Evolutionary conservation across 2,888 invertebrate species (phyloP).

Genomic region (Phaedon cochleariae): DNA sequence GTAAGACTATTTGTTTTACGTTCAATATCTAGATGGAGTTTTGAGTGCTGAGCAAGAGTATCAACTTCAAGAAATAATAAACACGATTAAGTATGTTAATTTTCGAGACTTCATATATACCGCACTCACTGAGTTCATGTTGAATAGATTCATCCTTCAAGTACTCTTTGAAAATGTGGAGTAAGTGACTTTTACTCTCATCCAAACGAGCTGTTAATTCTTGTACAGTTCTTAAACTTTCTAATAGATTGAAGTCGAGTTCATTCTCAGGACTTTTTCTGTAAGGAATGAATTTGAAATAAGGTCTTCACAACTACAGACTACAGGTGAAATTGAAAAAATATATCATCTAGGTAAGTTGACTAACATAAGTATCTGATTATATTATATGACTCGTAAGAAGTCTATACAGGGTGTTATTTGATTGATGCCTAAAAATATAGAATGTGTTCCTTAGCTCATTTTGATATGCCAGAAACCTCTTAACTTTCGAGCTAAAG

Average conservation of each 20-base stretch:
- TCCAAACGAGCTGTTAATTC: conserved; percentile 42
- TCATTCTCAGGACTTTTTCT: conserved; percentile 33
- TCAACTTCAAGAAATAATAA: conserved; percentile 43
- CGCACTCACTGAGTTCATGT: conserved; percentile 49
- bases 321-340: too few relatives aligned
- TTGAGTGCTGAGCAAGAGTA: conserved; percentile 46
- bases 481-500: too few relatives aligned
- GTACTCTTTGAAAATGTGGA: conserved; percentile 48
- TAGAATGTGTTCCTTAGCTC: too few relatives aligned
- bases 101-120: too few relatives aligned
- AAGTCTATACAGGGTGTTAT: too few relatives aligned
- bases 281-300: conserved; percentile 21
- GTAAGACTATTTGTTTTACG: conserved; percentile 48
- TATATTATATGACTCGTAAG: too few relatives aligned
- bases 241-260: conserved; percentile 30
- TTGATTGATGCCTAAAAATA: too few relatives aligned
- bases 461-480: too few relatives aligned
- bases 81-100: neutral
- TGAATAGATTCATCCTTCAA: conserved; percentile 47
- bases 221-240: conserved; percentile 39
- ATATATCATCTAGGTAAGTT: too few relatives aligned
- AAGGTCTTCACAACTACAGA: too few relatives aligned
- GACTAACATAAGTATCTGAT: too few relatives aligned
- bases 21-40: conserved; percentile 52
- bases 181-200: conserved; percentile 48